Evolutionary conservation across 2,797 vertebrate genomes (phyloP).

Genomic region (Hozukius guyotensis): DNA sequence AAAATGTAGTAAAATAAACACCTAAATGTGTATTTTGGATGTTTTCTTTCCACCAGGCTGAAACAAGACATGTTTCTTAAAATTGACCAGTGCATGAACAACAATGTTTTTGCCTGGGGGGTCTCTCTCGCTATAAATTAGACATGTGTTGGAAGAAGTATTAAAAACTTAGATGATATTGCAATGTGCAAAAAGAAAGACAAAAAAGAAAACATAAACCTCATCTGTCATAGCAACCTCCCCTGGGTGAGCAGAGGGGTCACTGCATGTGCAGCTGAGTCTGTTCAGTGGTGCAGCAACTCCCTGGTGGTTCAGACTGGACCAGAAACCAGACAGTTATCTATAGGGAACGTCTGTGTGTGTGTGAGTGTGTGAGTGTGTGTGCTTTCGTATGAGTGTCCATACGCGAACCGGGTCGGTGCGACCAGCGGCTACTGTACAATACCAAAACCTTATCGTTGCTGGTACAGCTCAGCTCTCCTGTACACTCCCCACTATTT

Average conservation of each 20-base stretch:
- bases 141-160: not conserved
- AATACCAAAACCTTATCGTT: conserved; percentile 26
- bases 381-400: not conserved
- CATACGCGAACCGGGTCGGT: conserved; percentile 25
- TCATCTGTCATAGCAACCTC: conserved; percentile 33
- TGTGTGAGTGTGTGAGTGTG: not conserved
- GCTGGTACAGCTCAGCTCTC: conserved; percentile 30
- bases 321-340: conserved; percentile 38
- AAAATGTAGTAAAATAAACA: too few species aligned
- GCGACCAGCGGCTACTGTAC: conserved; percentile 42
- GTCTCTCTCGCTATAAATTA: not conserved
- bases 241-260: conserved; percentile 43
- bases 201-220: not conserved
- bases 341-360: conserved; percentile 20
- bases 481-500: not conserved
- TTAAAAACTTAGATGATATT: not conserved
- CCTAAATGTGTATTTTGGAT: too few species aligned
- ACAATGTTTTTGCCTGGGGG: not conserved
- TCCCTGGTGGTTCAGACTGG: conserved; percentile 41
- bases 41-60: rapidly evolving
- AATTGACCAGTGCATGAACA: too few species aligned
- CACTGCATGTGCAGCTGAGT: conserved; percentile 49
- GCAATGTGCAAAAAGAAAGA: not conserved
- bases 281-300: conserved; percentile 41
- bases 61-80: too few species aligned